Conservation (phyloP, 1,140 invertebrate genomes). For the Schlechtendalia chinensis region DNA sequence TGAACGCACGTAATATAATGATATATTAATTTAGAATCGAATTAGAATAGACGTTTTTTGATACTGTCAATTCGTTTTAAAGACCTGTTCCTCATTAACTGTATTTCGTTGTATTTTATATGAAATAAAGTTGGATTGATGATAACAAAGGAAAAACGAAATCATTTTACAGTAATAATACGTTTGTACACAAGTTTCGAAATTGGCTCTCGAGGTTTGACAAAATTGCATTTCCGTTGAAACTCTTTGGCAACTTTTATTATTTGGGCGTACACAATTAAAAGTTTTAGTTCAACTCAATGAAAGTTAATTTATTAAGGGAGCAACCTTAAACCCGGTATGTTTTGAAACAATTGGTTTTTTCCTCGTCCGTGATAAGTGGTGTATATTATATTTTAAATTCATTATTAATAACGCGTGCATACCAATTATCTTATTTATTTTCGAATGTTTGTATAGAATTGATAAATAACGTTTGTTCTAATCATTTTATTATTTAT, state of each 20-base stretch:
- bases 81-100: background rate
- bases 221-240: background rate
- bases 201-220: slow-evolving; percentile 31
- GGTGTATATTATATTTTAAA: background rate
- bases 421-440: too few species aligned
- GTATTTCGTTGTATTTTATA: background rate
- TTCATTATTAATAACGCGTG: background rate
- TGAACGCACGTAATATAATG: background rate
- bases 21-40: background rate
- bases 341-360: background rate
- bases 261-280: slow-evolving; percentile 7
- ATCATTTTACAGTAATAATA: slow-evolving; percentile 8
- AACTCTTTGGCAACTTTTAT: slow-evolving; percentile 39
- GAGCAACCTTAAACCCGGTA: too few species aligned
- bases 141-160: background rate
- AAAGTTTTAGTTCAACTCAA: background rate
- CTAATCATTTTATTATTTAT: too few species aligned
- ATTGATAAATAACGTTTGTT: too few species aligned
- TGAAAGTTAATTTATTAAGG: background rate
- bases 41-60: background rate
- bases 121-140: background rate
- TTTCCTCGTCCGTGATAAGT: background rate
- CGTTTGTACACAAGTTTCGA: background rate
- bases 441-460: too few species aligned
- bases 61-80: background rate